A percentile compares a stretch with the other conserved stretches of the same genome.
Conservation (phyloP, 2,888 invertebrate species). For the Temnothorax ravouxi region DNA sequence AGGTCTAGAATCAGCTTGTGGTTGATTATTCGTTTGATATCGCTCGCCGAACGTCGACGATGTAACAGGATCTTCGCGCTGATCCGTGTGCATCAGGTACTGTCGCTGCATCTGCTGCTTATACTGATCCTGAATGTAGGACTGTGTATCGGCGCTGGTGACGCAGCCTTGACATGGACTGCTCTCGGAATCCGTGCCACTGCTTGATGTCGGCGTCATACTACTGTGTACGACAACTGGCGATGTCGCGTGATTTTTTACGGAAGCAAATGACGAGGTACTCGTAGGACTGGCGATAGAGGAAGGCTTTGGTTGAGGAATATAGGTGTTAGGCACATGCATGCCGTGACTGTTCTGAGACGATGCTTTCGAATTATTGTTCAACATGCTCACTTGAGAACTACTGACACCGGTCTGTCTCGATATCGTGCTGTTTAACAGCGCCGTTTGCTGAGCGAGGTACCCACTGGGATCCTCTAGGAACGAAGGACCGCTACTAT, state of each 20-base stretch:
- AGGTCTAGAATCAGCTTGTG: conserved; percentile 90
- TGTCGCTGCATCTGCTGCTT: conserved; percentile 81
- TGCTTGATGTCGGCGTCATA: conserved; percentile 82
- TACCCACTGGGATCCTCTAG: conserved; percentile 97
- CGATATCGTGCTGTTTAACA: conserved; percentile 94
- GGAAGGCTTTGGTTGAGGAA: conserved; percentile 84
- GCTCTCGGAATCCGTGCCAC: conserved; percentile 80
- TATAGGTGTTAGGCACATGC: conserved; percentile 76
- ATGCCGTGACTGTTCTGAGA: conserved; percentile 71
- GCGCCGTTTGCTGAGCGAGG: conserved; percentile 95
- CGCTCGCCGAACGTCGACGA: conserved; percentile 90
- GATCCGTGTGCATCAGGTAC: conserved; percentile 81
- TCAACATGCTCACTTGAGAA: conserved; percentile 81
- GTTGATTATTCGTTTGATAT: conserved; percentile 84
- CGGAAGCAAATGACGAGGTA: conserved; percentile 78
- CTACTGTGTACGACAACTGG: conserved; percentile 85
- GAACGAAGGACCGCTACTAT: conserved; percentile 90
- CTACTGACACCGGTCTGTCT: conserved; percentile 88
- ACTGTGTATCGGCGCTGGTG: conserved; percentile 82
- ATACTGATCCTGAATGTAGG: conserved; percentile 81
- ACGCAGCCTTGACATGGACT: conserved; percentile 82
- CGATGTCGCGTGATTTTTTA: conserved; percentile 83
- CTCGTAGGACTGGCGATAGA: conserved; percentile 82
- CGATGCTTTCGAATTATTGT: conserved; percentile 71
- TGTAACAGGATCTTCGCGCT: conserved; percentile 89